Percentiles rank a stretch among this genome's conserved stretches.
Conservation (phyloP, 2,113 vertebrate genomes). For the Calyptomena viridis region DNA sequence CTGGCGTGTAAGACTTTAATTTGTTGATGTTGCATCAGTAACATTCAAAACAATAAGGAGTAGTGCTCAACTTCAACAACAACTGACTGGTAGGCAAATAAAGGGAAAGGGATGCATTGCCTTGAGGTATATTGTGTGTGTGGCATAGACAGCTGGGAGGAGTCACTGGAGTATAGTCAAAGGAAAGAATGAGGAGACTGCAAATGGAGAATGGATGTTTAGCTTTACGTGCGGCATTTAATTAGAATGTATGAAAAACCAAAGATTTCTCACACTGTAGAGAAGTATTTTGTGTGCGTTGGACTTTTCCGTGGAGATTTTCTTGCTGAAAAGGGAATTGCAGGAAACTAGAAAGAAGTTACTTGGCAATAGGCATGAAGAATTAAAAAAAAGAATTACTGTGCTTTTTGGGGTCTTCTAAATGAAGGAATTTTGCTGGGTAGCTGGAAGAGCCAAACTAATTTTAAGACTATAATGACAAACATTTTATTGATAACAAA, state of each 20-base stretch:
- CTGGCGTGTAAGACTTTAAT: background rate
- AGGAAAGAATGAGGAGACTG: background rate
- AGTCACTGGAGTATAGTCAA: background rate
- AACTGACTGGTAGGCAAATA: background rate
- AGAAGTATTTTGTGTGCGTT: background rate
- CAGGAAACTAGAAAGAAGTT: background rate
- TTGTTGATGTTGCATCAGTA: background rate
- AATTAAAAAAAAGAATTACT: background rate
- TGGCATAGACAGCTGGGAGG: background rate
- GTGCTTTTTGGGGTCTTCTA: background rate
- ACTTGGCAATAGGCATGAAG: background rate
- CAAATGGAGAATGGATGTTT: background rate
- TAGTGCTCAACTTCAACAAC: background rate
- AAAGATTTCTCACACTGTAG: background rate
- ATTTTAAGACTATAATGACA: background rate
- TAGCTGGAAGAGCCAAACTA: background rate
- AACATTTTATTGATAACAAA: background rate
- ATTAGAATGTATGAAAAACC: background rate
- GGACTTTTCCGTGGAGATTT: background rate
- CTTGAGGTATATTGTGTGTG: background rate
- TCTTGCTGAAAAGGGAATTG: background rate
- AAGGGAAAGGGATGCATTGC: fast-evolving
- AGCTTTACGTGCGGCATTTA: background rate
- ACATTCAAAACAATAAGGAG: background rate
- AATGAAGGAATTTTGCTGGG: background rate